Evolutionary conservation across 23 tunicate species (phyloP).

Genomic region (Corella eumyota): DNA sequence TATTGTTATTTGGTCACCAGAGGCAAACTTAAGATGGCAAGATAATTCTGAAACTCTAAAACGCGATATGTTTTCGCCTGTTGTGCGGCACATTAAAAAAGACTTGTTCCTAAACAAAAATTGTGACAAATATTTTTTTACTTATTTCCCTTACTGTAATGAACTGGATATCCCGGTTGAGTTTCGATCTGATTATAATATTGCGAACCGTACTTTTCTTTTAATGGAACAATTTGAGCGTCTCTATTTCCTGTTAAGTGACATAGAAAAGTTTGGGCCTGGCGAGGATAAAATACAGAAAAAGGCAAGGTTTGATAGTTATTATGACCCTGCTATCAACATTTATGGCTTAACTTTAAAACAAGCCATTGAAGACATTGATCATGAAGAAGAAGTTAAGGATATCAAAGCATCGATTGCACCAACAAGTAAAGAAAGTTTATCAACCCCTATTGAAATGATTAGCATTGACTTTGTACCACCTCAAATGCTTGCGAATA

Average conservation of each 20-base stretch:
- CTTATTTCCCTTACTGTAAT: conserved; percentile 50
- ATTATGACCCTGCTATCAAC: conserved; percentile 17
- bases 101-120: conserved; percentile 35
- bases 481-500: too few species aligned
- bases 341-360: conserved; percentile 14
- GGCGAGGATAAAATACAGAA: conserved; percentile 11
- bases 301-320: conserved; percentile 25
- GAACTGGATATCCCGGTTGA: conserved; percentile 20
- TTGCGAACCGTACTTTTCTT: conserved; percentile 8
- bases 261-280: conserved; percentile 19
- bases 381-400: too few species aligned
- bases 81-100: conserved; percentile 21
- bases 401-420: too few species aligned
- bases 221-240: conserved; percentile 49
- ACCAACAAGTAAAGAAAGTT: too few species aligned
- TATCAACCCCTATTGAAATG: too few species aligned
- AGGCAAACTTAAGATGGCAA: conserved; percentile 21
- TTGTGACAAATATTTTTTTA: conserved; percentile 30
- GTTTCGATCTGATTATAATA: conserved; percentile 21
- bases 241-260: conserved; percentile 40
- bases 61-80: conserved; percentile 46
- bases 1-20: conserved; percentile 62
- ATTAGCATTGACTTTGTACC: too few species aligned
- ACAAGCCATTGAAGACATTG: conserved; percentile 12
- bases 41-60: conserved; percentile 3